Conservation (phyloP, 2,113 vertebrate species). For the Edolisoma coerulescens region DNA sequence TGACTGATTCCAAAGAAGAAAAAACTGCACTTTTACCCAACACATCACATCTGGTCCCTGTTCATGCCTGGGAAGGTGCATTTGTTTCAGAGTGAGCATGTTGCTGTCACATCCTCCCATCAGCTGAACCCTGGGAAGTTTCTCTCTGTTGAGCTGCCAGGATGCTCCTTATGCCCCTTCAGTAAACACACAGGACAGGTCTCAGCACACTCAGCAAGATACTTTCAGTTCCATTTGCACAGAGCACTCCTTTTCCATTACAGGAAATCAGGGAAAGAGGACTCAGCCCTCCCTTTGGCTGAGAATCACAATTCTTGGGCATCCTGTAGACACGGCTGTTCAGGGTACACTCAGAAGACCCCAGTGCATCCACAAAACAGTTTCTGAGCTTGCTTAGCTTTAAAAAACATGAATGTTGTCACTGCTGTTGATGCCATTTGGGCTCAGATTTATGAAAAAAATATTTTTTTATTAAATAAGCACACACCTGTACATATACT, state of each 20-base stretch:
- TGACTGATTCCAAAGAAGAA: neutral
- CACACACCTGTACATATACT: neutral
- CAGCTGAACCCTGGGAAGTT: neutral
- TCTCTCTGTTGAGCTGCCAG: neutral
- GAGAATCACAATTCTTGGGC: neutral
- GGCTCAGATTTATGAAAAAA: neutral
- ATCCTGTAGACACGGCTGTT: neutral
- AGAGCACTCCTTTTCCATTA: neutral
- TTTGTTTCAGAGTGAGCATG: fast-evolving
- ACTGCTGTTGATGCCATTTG: neutral
- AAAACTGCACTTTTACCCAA: neutral
- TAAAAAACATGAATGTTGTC: neutral
- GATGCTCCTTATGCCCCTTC: neutral
- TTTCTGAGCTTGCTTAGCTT: neutral
- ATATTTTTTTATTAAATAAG: neutral
- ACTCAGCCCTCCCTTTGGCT: neutral
- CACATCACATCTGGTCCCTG: fast-evolving
- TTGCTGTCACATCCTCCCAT: neutral
- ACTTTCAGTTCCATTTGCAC: neutral
- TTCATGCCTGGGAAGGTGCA: neutral
- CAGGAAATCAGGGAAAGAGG: neutral
- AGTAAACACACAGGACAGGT: neutral
- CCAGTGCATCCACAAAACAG: neutral
- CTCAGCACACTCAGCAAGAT: neutral
- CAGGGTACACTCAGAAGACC: neutral